phyloP scores from a whole-genome alignment of 2,888 invertebrate species.

The Coecobrya sp. region DNA sequence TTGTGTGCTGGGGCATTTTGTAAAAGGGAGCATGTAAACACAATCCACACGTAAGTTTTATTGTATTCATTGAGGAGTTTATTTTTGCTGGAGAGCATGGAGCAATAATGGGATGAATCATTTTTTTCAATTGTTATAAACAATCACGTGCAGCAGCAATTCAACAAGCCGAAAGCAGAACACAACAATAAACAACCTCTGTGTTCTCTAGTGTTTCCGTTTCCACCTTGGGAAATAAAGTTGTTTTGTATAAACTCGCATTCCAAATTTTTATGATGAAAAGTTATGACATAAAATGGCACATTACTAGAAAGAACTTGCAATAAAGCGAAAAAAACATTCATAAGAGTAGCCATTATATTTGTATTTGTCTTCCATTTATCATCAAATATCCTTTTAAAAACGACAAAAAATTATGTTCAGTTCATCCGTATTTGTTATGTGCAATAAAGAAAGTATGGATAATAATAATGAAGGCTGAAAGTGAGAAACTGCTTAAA shows the following conservation, averaged over 20 bases:
- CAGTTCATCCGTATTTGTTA: not conserved
- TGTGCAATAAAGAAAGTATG: not conserved
- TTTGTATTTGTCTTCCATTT: slow-evolving; percentile 4
- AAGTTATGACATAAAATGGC: not conserved
- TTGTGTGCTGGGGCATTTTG: slow-evolving; percentile 14
- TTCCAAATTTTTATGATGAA: not conserved
- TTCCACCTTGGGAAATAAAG: slow-evolving; percentile 53
- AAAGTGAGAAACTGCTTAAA: slow-evolving; percentile 57
- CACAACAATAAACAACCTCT: slow-evolving; percentile 32
- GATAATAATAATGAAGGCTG: slow-evolving; percentile 37
- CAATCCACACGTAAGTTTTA: slow-evolving; percentile 1
- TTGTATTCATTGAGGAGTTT: slow-evolving; percentile 40
- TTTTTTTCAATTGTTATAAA: slow-evolving; percentile 71
- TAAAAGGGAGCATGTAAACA: slow-evolving; percentile 39
- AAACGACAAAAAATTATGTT: not conserved
- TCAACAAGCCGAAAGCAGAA: slow-evolving; percentile 38
- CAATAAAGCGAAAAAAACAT: not conserved
- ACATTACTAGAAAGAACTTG: not conserved
- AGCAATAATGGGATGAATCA: slow-evolving; percentile 65
- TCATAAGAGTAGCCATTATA: not conserved
- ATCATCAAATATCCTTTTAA: not conserved
- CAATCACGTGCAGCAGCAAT: slow-evolving; percentile 65
- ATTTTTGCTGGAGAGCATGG: slow-evolving; percentile 51
- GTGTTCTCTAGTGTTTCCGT: slow-evolving; percentile 54
- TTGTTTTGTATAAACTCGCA: not conserved